Evolutionary conservation across 2,113 vertebrate genomes (phyloP), one percentile per base, ranked within the genome.

Genomic region (Spilogale gracilis): DNA sequence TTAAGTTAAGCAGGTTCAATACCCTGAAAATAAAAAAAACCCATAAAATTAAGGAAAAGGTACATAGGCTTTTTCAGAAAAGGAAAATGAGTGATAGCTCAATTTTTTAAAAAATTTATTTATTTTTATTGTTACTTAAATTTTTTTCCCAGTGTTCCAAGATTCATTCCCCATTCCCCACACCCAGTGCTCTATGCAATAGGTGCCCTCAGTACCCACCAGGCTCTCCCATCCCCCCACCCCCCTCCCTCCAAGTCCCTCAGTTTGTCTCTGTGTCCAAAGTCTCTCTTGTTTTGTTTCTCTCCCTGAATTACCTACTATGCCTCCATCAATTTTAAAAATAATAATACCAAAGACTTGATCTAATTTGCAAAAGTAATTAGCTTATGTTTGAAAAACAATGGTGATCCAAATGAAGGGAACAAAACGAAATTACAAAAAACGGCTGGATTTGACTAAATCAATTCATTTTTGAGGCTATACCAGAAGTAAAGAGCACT

Each of bases 381-480:
- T 90, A 14, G 32, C 25, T 90, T 92, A 80, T 58, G 71, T 74
- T 88, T 86, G 60, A 87, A 97, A 89, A 95, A 67, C 8, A 78
- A 0, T 56, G 3, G 2, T 83, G 50, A 95, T 43, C 84, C 18
- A 97, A 86, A 97, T 27, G 83, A 92, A 93, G 30, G 87, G 21
- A 67, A 60, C 32, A 81, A 93, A 91, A 91, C 76, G 9, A 94
- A 93, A 84, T 76, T 67, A 83, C 21, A 69, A 79, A 96, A 89
- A 43, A n/a, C 54, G 76, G 13, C 20, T 90, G 54, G 86, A 81
- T 93, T 6, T 91, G 54, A 65, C 23, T 61, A 88, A 83, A 48
- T 91, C 67, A 71, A 50, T 12, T 93, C 27, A 52, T 52, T 71
- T 45, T 21, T 65, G 54, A 94, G 65, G 3, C 25, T 89, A 78